Percentiles rank a stretch among this genome's conserved stretches.
phyloP scores from a whole-genome alignment of 2,888 invertebrate genomes.

The Candidula unifasciata region DNA sequence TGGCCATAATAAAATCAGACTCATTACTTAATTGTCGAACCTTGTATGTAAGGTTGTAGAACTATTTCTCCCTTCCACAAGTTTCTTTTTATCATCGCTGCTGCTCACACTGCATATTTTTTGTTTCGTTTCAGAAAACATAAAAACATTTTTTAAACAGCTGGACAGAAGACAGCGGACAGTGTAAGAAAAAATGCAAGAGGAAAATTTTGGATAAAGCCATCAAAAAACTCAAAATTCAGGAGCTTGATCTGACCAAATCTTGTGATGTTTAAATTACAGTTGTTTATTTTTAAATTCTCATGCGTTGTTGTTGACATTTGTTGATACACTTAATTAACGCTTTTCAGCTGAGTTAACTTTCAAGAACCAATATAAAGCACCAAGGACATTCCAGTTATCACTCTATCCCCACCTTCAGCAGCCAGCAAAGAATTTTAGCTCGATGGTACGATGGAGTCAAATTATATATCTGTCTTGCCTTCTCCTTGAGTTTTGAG shows the following conservation, averaged over 20 bases:
- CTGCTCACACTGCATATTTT: not conserved
- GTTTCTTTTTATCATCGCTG: too few species aligned
- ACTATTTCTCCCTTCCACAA: too few species aligned
- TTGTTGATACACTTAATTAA: not conserved
- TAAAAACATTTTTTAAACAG: constrained; percentile 62
- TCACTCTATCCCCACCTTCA: too few species aligned
- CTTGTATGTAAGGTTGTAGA: too few species aligned
- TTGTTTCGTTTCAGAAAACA: constrained; percentile 60
- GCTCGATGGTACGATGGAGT: too few species aligned
- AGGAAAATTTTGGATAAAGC: constrained; percentile 46
- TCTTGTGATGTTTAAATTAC: constrained; percentile 1
- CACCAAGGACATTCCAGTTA: too few species aligned
- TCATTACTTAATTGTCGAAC: too few species aligned
- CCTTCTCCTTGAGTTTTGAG: too few species aligned
- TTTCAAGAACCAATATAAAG: too few species aligned
- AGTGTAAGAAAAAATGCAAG: constrained; percentile 41
- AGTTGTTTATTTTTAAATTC: not conserved
- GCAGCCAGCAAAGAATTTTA: too few species aligned
- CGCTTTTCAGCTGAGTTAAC: not conserved
- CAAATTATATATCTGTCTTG: too few species aligned
- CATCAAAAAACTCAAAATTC: constrained; percentile 33
- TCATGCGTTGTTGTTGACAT: not conserved
- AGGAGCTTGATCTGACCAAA: constrained; percentile 19
- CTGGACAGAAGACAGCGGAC: constrained; percentile 57
- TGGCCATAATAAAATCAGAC: too few species aligned